Evolutionary conservation across 2,113 vertebrate species (phyloP), one percentile per base, ranked within the genome.

Genomic region (Rousettus leschenaultii): DNA sequence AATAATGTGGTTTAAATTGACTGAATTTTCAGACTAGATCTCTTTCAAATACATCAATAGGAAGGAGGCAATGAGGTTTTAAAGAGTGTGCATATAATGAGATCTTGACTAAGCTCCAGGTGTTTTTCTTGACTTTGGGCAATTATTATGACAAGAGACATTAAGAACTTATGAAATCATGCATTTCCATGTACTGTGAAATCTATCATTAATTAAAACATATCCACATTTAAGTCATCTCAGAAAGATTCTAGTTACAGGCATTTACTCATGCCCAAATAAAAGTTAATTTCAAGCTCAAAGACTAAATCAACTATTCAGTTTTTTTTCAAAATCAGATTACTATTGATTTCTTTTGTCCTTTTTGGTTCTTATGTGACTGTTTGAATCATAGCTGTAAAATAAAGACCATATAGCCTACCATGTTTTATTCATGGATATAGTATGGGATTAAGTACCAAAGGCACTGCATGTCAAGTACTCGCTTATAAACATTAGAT

Each of bases 231-330:
- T 43, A 57, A 35, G 51, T 6, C 3, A 66, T 71, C 51, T 74
- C 40, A 87, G 38, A 86, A 55, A 48, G 55, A 95, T 40, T 66
- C 85, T 45, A 48, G 5, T 11, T 78, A 24, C 30, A 18, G 6
- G 21, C 13, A 48, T 89, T 63, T 63, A 38, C 15, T 82, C 10
- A 78, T 4, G 35, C 4, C 21, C 7, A 3, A 9, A 40, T 86
- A 51, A 78, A 93, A 63, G 18, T 55, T 30, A 90, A 55, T 5
- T 74, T 38, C 74, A 89, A 53, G 45, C 16, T 89, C 14, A 92
- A 8, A 75, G 66, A 40, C 16, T 66, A 73, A 75, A 30, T 40
- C 43, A 84, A 55, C 28, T 38, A 33, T 33, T 9, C 2, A 86
- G 24, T 78, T 55, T 28, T 63, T 59, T 16, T 51, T 14, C 21